Base-by-base conservation (phyloP, 2,888 invertebrate genomes). In the Eudemis profundana region DNA sequence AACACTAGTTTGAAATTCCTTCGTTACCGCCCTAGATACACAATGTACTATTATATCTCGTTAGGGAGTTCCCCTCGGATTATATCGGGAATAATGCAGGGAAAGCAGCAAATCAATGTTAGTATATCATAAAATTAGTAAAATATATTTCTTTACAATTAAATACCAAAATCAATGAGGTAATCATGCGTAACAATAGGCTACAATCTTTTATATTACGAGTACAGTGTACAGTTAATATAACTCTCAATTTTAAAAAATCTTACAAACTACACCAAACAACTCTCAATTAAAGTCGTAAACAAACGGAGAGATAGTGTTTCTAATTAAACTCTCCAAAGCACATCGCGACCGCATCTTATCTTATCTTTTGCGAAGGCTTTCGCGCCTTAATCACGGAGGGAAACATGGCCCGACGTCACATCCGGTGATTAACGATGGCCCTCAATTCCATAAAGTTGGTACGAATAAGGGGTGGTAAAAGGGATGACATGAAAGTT, bases 361-460 rank as follows among this genome's bases (percentile, higher is more conserved):
- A 62, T 62, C 62, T 62, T 62, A 63, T 63, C 63, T 63, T 63
- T 57, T 40, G 19, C 61, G 62, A 62, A 61, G 49, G 62, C 62
- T 63, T 63, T 56, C 33, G 54, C 62, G 63, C 57, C 49, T 57
- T 57, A 63, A 63, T 63, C 63, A 44, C 63, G 49, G 42, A 21
- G 63, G 57, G 57, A 42, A 63, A 63, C 57, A 63, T 63, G 63
- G 57, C 63, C 63, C 63, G 14, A 36, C 63, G 63, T 63, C 63
- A 56, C 63, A 57, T 63, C 47, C 63, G 56, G 63, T 63, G 63
- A 63, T 63, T 63, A 63, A 63, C 57, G 63, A 57, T 33, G 42
- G 47, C 29, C 7, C 47, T 47, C 56, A 29, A 63, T 63, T 63
- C 42, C 49, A 21, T 19, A 38, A 54, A 63, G 62, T 62, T 63